Evolutionary conservation across 2,113 vertebrate species (phyloP), one percentile per base, ranked within the genome.

Genomic region (Nycticorax nycticorax): DNA sequence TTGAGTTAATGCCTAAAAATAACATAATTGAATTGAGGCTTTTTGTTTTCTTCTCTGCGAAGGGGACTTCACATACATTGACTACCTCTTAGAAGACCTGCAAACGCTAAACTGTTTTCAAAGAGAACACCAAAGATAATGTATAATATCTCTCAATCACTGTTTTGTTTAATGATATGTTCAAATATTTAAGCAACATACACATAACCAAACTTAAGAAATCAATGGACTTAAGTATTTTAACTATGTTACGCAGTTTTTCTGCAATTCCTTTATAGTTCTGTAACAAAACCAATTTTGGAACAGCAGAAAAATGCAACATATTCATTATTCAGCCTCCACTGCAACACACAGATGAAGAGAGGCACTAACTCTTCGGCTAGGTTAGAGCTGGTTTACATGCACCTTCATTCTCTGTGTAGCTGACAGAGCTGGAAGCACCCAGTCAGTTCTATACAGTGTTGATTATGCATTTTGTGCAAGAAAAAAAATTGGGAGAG

Each of bases 21-120:
- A 76, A 26, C 9, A 19, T 81, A 93, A 96, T 9, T 85, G 27
- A 96, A 82, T 74, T 71, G 17, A 67, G 16, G 21, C 4, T 39
- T 93, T 85, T 62, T 94, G 47, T 92, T 93, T 96, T 84, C 22
- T 88, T 16, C 35, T 94, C 22, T 78, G 22, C 57, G 41, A 96
- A 86, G 9, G 26, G 27, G 15, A 93, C 26, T 88, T 94, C 63
- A 69, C 57, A 91, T 89, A 37, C 33, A 53, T 35, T 88, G 57
- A 21, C 33, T 78, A 48, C 39, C 13, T 89, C 30, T 69, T 87
- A 32, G 32, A 79, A 92, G 59, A 88, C 23, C 55, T 75, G 39
- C 23, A 74, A 66, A 47, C 7, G 41, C 6, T 43, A 75, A 92
- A 74, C 57, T 2, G 53, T 83, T 92, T 76, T 67, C 47, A 60